Base-by-base conservation (phyloP, 2,797 vertebrate genomes). In the Esox masquinongy region DNA sequence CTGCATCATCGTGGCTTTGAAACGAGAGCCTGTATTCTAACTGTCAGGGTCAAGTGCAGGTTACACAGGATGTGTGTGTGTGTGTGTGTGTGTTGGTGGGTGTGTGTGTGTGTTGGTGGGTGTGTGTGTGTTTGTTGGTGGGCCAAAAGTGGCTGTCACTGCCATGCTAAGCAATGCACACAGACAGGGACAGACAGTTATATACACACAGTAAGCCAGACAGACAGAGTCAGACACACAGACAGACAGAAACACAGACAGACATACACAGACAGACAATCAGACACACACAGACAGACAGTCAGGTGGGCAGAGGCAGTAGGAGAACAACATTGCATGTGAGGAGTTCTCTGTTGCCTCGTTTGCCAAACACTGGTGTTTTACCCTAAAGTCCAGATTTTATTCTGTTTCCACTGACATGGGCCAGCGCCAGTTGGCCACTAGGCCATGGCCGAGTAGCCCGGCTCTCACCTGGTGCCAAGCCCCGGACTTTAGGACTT, bases 21-120 rank as follows among this genome's bases (percentile, higher is more conserved):
- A 68, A 73, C 71, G 31, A 12, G 47, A 51, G 73, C 59, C 53
- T 72, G 72, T 29, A 74, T 61, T 59, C 22, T 24, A 68, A 72
- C 47, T 34, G 17, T 72, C 34, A 67, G 70, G 79, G 75, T 77
- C 68, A 77, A 73, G 68, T 63, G 51, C 74, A 75, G 63, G 77
- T 77, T 24, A 51, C 72, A 70, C 74, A 78, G 80, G 72, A 76
- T 77, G 63, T 47, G 59, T 53, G 36, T 16, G 66, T 15, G 61
- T 24, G 61, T 24, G 26, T 24, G 61, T 59, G 53, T 59, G 53
- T 59, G 53, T 59, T 6, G 5, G 53, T 59, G 53, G 1, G 31
- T 29, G 66, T 68, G 31, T 36, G 66, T 68, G 66, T 68, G 66
- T 68, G 66, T 34, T 3, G 29, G 63, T 15, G 63, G 29, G 63